Evolutionary conservation across 2,113 vertebrate species (phyloP).

Genomic region (Steatornis caripensis): DNA sequence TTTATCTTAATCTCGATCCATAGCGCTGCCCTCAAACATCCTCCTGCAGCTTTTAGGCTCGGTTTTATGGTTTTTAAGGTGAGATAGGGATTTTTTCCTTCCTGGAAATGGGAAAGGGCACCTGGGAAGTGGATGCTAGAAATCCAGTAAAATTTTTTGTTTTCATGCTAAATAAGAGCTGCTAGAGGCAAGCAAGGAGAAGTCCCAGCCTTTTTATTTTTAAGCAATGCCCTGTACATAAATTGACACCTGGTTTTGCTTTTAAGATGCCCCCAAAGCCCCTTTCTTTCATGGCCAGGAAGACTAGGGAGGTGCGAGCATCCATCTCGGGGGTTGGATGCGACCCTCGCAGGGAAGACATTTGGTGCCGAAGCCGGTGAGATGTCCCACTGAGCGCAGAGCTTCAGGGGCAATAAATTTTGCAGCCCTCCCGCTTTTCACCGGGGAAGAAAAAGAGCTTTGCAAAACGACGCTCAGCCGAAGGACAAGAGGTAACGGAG

Average conservation of each 20-base stretch:
- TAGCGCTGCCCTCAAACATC: not conserved
- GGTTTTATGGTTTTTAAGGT: not conserved
- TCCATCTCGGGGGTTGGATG: not conserved
- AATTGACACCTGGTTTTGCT: not conserved
- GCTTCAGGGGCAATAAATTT: not conserved
- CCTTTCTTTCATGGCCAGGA: not conserved
- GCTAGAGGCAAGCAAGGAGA: not conserved
- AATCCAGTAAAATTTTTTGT: not conserved
- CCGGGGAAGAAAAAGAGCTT: not conserved
- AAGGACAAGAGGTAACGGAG: not conserved
- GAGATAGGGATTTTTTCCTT: not conserved
- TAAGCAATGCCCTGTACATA: not conserved
- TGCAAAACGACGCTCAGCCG: accelerated
- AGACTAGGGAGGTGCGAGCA: accelerated
- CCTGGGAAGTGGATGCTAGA: not conserved
- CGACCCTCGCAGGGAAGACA: accelerated
- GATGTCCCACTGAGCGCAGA: accelerated
- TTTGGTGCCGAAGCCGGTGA: not conserved
- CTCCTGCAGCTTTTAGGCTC: not conserved
- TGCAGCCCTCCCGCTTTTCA: not conserved
- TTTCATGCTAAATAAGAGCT: not conserved
- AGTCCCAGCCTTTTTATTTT: accelerated
- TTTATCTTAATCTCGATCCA: not conserved
- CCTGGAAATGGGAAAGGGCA: not conserved
- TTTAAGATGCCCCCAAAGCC: not conserved